Percentiles rank a stretch among this genome's conserved stretches.
Conservation (phyloP, 2,113 vertebrate species). For the Ancistrus triradiatus region DNA sequence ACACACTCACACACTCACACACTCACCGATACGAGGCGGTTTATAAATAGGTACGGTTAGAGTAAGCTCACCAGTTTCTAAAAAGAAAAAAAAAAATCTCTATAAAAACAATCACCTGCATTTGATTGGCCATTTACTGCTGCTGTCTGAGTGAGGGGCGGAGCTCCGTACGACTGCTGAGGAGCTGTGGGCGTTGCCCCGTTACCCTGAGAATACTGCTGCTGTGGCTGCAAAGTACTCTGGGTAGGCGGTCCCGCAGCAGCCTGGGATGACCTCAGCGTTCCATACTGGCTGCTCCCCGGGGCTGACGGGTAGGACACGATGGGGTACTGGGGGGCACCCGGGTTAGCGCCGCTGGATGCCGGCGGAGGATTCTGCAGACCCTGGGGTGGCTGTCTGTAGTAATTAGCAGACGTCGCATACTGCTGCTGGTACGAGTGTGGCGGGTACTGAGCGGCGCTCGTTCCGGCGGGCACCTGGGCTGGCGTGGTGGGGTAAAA, state of each 20-base stretch:
- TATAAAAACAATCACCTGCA: conserved; percentile 61
- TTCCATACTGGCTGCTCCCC: conserved; percentile 73
- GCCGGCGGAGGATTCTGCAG: conserved; percentile 65
- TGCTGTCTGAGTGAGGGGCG: conserved; percentile 37
- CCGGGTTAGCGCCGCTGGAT: conserved; percentile 50
- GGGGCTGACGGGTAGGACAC: conserved; percentile 74
- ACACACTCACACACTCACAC: too few relatives aligned
- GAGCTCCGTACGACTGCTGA: conserved; percentile 54
- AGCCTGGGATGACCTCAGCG: conserved; percentile 73
- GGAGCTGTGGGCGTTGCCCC: conserved; percentile 54
- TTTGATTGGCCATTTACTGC: conserved; percentile 64
- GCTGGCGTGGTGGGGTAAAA: conserved; percentile 61
- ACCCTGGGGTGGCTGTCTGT: conserved; percentile 71
- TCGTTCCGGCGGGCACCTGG: conserved; percentile 62
- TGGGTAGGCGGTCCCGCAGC: conserved; percentile 45
- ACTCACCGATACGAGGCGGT: too few relatives aligned
- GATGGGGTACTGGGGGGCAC: conserved; percentile 67
- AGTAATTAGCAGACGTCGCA: conserved; percentile 66
- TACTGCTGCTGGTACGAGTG: conserved; percentile 70
- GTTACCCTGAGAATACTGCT: conserved; percentile 38
- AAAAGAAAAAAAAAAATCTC: too few relatives aligned
- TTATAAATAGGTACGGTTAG: too few relatives aligned
- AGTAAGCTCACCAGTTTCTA: too few relatives aligned
- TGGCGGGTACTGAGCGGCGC: conserved; percentile 62
- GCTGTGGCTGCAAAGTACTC: conserved; percentile 29